Percentiles rank a stretch among this genome's conserved stretches.
phyloP scores from a whole-genome alignment of 2,888 invertebrate genomes.

The Epistrophe eligans region DNA sequence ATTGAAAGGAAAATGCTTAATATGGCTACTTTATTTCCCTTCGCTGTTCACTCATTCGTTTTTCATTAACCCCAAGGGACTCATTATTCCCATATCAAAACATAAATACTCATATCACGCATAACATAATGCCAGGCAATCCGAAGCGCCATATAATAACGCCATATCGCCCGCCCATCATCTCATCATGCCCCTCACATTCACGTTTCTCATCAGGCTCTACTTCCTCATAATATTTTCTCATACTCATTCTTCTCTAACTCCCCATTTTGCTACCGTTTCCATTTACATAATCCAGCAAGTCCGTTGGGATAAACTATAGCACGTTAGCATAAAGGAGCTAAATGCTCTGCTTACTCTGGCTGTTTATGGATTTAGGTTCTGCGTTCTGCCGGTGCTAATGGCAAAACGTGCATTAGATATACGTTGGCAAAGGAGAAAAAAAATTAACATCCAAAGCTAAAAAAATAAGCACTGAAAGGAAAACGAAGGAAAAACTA shows the following conservation, averaged over 20 bases:
- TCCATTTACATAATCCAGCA: conserved; percentile 67
- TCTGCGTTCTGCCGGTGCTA: background rate
- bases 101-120: conserved; percentile 63
- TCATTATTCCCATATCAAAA: conserved; percentile 68
- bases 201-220: background rate
- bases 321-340: conserved; percentile 47
- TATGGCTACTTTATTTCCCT: conserved; percentile 38
- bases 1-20: conserved; percentile 56
- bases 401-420: conserved; percentile 57
- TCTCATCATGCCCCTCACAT: background rate
- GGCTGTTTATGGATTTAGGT: conserved; percentile 22
- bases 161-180: conserved; percentile 36
- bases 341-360: conserved; percentile 32
- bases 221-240: background rate
- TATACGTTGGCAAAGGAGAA: conserved; percentile 1
- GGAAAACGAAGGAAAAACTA: conserved; percentile 19
- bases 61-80: conserved; percentile 67
- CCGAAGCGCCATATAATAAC: conserved; percentile 72
- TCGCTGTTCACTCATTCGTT: conserved; percentile 38
- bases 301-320: conserved; percentile 61
- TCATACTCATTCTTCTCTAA: background rate
- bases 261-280: conserved; percentile 43
- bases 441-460: conserved; percentile 17
- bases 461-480: conserved; percentile 31
- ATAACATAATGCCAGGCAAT: conserved; percentile 62